These are phyloP conservation scores for Limosa lapponica DNA, from an alignment of 2,797 vertebrate species.

Conservation along the genomic window DNA sequence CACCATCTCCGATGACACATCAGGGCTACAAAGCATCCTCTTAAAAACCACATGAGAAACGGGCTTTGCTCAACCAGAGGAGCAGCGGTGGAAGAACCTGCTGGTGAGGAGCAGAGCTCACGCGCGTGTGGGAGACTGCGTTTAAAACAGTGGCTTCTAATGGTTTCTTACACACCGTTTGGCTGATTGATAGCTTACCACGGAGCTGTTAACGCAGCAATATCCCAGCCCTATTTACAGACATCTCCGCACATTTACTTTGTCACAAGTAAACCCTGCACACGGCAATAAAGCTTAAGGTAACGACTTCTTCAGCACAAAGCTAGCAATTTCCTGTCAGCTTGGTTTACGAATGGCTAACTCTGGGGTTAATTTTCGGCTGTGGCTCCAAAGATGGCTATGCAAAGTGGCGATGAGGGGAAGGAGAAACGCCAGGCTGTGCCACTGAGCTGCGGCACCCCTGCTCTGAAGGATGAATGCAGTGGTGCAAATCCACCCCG, in stretches of 20 bases:
- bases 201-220: slow-evolving; percentile 51
- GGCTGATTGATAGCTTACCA: slow-evolving; percentile 64
- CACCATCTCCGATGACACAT: fast-evolving
- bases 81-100: neutral
- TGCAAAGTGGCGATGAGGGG: neutral
- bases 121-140: fast-evolving
- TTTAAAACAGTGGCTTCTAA: neutral
- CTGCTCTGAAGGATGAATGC: neutral
- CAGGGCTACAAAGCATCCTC: neutral
- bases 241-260: slow-evolving; percentile 71
- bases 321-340: slow-evolving; percentile 74
- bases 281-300: slow-evolving; percentile 73
- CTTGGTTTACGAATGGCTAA: slow-evolving; percentile 64
- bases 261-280: slow-evolving; percentile 70
- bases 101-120: neutral
- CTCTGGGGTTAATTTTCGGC: slow-evolving; percentile 70
- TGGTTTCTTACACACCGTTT: neutral
- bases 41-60: fast-evolving
- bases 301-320: slow-evolving; percentile 74
- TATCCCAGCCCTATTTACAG: slow-evolving; percentile 63
- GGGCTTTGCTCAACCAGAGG: neutral
- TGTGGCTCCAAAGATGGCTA: neutral
- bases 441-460: neutral
- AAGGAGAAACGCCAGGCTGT: neutral
- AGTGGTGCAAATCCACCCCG: fast-evolving